phyloP scores from a whole-genome alignment of 2,888 invertebrate species.

The Pherbina coryleti region DNA sequence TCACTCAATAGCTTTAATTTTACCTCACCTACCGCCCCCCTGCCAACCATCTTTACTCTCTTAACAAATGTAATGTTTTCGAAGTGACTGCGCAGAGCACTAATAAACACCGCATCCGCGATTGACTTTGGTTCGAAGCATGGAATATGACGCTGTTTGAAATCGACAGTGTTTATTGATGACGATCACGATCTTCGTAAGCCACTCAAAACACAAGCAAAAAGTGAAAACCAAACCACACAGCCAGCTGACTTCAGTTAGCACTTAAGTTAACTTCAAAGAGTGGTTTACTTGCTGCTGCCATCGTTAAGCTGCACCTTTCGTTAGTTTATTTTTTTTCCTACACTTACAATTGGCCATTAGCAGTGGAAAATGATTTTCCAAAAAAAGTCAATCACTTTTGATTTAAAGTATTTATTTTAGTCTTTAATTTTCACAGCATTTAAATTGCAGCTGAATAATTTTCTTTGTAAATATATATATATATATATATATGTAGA shows the following conservation, averaged over 20 bases:
- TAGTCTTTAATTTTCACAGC: slow-evolving; percentile 12
- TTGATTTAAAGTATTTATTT: neutral
- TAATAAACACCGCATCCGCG: neutral
- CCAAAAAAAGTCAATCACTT: too few species aligned
- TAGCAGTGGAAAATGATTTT: too few species aligned
- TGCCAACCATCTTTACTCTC: neutral
- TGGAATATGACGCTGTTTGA: slow-evolving; percentile 29
- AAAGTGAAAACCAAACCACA: neutral
- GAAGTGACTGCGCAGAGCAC: neutral
- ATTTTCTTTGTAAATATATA: slow-evolving; percentile 4
- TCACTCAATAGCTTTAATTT: neutral
- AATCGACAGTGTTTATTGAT: slow-evolving; percentile 50
- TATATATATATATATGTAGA: neutral
- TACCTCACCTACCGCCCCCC: neutral
- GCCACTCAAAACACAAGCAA: neutral
- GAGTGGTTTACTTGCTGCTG: neutral
- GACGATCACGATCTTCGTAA: slow-evolving; percentile 26
- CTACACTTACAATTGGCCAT: too few species aligned
- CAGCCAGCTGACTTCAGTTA: too few species aligned
- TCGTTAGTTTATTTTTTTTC: neutral
- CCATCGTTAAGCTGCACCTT: neutral
- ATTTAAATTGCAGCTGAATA: neutral
- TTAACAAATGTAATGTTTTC: neutral
- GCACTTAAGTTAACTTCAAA: too few species aligned
- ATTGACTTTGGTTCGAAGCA: neutral